Evolutionary conservation across 2,113 vertebrate species (phyloP).

Genomic region (Indri indri): DNA sequence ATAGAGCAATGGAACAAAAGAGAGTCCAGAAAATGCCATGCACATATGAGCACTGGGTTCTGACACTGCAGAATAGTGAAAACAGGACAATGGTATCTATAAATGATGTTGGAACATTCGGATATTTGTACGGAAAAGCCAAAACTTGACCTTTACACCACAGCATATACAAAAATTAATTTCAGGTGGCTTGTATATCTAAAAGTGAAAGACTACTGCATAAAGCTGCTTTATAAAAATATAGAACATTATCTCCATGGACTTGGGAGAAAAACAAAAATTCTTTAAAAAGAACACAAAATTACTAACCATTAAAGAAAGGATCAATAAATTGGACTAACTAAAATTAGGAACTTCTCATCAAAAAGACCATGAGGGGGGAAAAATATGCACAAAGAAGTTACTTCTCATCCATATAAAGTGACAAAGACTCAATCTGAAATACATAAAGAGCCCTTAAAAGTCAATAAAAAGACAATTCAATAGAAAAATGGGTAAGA

Average conservation of each 20-base stretch:
- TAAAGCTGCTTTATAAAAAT: background rate
- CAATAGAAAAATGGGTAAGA: background rate
- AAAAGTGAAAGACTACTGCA: background rate
- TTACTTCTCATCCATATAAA: background rate
- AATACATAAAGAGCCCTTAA: background rate
- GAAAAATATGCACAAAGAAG: background rate
- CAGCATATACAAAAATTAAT: background rate
- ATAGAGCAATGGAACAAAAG: background rate
- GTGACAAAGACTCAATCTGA: background rate
- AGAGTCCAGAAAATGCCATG: background rate
- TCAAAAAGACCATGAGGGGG: background rate
- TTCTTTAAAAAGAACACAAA: background rate
- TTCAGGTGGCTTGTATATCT: background rate
- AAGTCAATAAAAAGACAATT: background rate
- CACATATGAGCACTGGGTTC: background rate
- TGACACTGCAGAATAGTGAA: background rate
- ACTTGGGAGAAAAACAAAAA: background rate
- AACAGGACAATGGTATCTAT: background rate
- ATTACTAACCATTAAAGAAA: background rate
- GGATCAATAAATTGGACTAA: background rate
- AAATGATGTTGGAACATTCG: background rate
- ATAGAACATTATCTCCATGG: background rate
- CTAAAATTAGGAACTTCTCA: conserved; percentile 7
- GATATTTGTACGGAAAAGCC: background rate
- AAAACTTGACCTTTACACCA: background rate